These are phyloP conservation scores for Poecilia gillii DNA, from an alignment of 2,797 vertebrate species.

Conservation along the genomic window DNA sequence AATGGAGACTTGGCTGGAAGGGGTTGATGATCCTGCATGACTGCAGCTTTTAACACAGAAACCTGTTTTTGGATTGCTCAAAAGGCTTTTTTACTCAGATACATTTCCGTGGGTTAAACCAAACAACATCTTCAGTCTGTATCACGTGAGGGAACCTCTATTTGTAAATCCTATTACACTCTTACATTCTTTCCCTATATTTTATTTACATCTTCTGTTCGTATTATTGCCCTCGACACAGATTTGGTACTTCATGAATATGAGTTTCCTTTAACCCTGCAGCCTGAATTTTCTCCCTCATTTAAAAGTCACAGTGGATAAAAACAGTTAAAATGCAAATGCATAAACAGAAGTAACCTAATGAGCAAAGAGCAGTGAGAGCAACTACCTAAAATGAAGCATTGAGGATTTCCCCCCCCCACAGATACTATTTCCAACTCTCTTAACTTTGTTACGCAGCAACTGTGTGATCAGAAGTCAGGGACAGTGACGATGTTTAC, in stretches of 20 bases:
- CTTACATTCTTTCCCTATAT: neutral
- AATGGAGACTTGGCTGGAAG: neutral
- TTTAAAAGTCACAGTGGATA: neutral
- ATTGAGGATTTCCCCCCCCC: too few relatives aligned
- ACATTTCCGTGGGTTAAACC: neutral
- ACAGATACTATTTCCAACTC: neutral
- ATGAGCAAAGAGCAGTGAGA: neutral
- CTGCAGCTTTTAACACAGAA: neutral
- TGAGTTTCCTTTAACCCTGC: neutral
- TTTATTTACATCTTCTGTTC: neutral
- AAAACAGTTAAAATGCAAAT: neutral
- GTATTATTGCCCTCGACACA: neutral
- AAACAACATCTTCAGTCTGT: neutral
- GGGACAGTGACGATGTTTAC: neutral
- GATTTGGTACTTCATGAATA: neutral
- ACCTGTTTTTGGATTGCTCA: neutral
- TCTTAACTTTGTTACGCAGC: neutral
- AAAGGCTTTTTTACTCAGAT: neutral
- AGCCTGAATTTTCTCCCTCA: neutral
- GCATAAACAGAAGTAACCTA: neutral
- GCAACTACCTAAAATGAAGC: neutral
- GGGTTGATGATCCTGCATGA: neutral
- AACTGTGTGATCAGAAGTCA: neutral
- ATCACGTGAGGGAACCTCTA: neutral
- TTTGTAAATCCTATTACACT: neutral